Evolutionary conservation across 2,113 vertebrate genomes (phyloP), one percentile per base, ranked within the genome.

Genomic region (Cyprinodon brontotheroides): DNA sequence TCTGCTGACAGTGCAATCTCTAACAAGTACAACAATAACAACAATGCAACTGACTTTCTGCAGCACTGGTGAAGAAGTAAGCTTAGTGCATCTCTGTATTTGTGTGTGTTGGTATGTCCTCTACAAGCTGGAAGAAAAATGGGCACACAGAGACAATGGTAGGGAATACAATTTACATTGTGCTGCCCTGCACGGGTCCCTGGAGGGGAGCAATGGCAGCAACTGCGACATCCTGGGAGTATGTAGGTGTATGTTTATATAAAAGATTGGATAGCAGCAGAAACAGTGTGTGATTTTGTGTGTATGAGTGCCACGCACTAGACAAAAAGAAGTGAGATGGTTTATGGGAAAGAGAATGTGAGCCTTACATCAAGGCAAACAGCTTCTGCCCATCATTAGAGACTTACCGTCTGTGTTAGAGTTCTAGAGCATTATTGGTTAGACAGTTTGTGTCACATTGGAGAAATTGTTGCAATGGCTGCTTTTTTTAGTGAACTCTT

Each of bases 121-220:
- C 65, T 36, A 72, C 41, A 50, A 68, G 83, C 70, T 75, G 65
- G 75, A 89, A 91, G 91, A 94, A 92, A 92, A 92, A 92, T 91
- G 90, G 81, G 87, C 84, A 89, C 85, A 87, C 80, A 70, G 77
- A 94, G 88, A 94, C 91, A 93, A 93, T 92, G 88, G 87, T 76
- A 77, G 57, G 47, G 72, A 91, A 89, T 89, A 81, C 83, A 93
- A 92, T 92, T 90, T 93, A 90, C 89, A 92, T 91, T 90, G 89
- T 86, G 61, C 85, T 75, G 74, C 84, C 75, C 76, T 72, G 68
- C 77, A 74, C 50, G 69, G 59, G 74, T 89, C 86, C 86, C 85
- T 29, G 29, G 82, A 78, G 85, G 78, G 69, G 61, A 68, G 68
- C 71, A 69, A 65, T 72, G 68, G 75, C 76, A 85, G 78, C 74